Conservation (phyloP, 2,888 invertebrate species). For the Endomychus coccineus region DNA sequence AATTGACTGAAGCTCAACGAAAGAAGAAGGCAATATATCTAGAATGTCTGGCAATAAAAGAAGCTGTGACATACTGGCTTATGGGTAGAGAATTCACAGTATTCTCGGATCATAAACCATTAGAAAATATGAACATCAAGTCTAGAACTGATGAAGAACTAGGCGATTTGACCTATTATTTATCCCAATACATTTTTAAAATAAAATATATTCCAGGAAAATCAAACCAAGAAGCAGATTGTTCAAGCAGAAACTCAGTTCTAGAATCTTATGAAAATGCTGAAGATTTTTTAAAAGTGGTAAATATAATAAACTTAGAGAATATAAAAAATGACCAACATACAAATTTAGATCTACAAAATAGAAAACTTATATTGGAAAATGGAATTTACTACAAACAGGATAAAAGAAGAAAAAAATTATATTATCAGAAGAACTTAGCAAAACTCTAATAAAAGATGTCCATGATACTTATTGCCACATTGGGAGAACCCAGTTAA, state of each 20-base stretch:
- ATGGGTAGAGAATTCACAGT: slow-evolving; percentile 23
- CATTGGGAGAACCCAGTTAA: slow-evolving; percentile 8
- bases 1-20: slow-evolving; percentile 19
- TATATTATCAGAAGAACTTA: slow-evolving; percentile 14
- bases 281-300: slow-evolving; percentile 10
- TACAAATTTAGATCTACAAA: slow-evolving; percentile 11
- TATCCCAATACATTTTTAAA: slow-evolving; percentile 14
- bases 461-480: slow-evolving; percentile 13
- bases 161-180: too few species aligned
- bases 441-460: slow-evolving; percentile 14
- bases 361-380: slow-evolving; percentile 8
- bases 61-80: slow-evolving; percentile 24
- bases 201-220: slow-evolving; percentile 19
- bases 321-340: slow-evolving; percentile 17
- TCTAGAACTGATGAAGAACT: slow-evolving; percentile 12
- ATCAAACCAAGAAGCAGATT: slow-evolving; percentile 20
- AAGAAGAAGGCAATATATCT: slow-evolving; percentile 24
- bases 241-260: slow-evolving; percentile 20
- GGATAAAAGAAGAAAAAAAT: slow-evolving; percentile 13
- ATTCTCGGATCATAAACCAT: slow-evolving; percentile 27
- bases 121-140: slow-evolving; percentile 10
- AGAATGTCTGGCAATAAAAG: slow-evolving; percentile 25
- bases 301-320: slow-evolving; percentile 11
- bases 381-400: slow-evolving; percentile 15
- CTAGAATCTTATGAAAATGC: slow-evolving; percentile 17